Evolutionary conservation across 2,888 invertebrate species (phyloP).

Genomic region (Drosophila stalkeri): DNA sequence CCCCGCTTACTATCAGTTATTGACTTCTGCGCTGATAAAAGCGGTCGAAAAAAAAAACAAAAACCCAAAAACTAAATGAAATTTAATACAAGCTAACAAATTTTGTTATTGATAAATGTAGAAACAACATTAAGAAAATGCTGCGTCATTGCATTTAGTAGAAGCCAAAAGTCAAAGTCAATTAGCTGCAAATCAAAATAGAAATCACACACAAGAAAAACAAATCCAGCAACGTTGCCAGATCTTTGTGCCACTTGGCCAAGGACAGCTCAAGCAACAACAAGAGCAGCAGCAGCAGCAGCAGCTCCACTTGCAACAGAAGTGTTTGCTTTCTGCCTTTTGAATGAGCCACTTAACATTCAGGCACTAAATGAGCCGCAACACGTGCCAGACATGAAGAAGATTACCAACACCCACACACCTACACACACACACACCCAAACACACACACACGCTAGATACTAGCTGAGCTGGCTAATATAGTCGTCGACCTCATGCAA

Average conservation of each 20-base stretch:
- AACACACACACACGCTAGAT: not conserved
- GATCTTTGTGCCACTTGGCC: slow-evolving; percentile 42
- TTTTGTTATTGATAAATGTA: slow-evolving; percentile 53
- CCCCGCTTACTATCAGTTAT: slow-evolving; percentile 66
- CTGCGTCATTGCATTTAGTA: slow-evolving; percentile 50
- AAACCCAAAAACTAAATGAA: not conserved
- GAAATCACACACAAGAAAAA: not conserved
- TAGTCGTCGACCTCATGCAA: slow-evolving; percentile 73
- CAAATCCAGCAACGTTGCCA: slow-evolving; percentile 15
- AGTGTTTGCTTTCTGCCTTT: slow-evolving; percentile 27
- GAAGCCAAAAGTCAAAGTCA: slow-evolving; percentile 22
- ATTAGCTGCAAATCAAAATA: slow-evolving; percentile 36
- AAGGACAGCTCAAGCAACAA: slow-evolving; percentile 23
- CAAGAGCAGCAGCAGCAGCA: slow-evolving; percentile 8
- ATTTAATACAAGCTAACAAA: slow-evolving; percentile 30
- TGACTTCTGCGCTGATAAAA: slow-evolving; percentile 70
- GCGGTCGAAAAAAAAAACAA: slow-evolving; percentile 9
- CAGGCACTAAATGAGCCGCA: slow-evolving; percentile 59
- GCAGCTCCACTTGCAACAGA: slow-evolving; percentile 28
- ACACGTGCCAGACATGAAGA: slow-evolving; percentile 58
- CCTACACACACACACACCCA: not conserved
- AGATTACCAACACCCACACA: slow-evolving; percentile 23
- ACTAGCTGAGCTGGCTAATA: slow-evolving; percentile 47
- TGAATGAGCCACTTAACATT: slow-evolving; percentile 51
- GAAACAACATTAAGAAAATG: slow-evolving; percentile 24